Conservation (phyloP, 2,113 vertebrate species). For the Syngnathus typhle region DNA sequence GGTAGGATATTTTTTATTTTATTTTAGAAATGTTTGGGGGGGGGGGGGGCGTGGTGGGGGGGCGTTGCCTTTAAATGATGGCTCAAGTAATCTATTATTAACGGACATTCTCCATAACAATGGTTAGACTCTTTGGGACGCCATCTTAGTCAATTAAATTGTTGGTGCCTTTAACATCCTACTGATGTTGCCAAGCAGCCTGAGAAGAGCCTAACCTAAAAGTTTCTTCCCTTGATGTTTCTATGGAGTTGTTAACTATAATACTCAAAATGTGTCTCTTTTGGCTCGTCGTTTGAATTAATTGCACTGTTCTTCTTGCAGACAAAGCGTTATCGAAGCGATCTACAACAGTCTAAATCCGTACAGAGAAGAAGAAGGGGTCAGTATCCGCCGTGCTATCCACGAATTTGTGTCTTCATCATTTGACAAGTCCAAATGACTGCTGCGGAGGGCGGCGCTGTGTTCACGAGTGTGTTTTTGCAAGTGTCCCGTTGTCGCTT, state of each 20-base stretch:
- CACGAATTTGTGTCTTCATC: slow-evolving; percentile 1
- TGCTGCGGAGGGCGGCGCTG: neutral
- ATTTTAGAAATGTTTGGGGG: too few species aligned
- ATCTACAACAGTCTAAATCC: slow-evolving; percentile 96
- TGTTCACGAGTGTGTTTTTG: neutral
- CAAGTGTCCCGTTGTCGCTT: neutral
- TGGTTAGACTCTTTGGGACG: neutral
- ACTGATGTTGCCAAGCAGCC: neutral
- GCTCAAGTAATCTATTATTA: neutral
- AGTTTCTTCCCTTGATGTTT: too few species aligned
- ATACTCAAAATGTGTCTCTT: neutral
- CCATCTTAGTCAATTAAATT: neutral
- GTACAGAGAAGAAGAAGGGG: slow-evolving; percentile 93
- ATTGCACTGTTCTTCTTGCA: slow-evolving; percentile 54
- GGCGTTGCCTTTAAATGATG: neutral
- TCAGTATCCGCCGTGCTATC: slow-evolving; percentile 69
- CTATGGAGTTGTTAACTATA: too few species aligned
- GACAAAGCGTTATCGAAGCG: slow-evolving; percentile 95
- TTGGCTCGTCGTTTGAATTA: neutral
- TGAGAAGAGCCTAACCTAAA: too few species aligned
- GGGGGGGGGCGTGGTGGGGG: too few species aligned
- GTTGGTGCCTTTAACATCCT: neutral
- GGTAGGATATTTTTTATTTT: too few species aligned
- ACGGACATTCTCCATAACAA: neutral
- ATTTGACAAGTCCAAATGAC: neutral